phyloP scores from a whole-genome alignment of 2,113 vertebrate genomes.

The Mesoclemmys tuberculata region DNA sequence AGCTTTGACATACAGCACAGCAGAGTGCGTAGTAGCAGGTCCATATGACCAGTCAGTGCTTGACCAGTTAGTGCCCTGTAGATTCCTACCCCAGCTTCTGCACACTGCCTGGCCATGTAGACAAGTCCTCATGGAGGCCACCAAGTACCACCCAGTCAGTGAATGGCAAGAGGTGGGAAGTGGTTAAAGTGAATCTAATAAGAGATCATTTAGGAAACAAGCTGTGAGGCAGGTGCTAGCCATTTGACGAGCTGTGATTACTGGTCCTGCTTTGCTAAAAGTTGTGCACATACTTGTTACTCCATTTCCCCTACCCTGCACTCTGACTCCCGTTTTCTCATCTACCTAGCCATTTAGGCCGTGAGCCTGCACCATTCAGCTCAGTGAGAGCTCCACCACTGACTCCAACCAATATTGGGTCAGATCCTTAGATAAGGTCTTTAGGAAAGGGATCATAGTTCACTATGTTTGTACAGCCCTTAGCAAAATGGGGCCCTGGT shows the following conservation, averaged over 20 bases:
- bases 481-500: neutral
- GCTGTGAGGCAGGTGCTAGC: neutral
- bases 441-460: neutral
- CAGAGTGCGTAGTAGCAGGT: neutral
- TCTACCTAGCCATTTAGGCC: neutral
- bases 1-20: neutral
- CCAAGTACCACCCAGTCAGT: fast-evolving
- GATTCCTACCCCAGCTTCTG: neutral
- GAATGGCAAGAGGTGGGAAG: neutral
- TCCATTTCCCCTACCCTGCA: neutral
- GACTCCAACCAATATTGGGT: neutral
- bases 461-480: neutral
- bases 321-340: neutral
- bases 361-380: fast-evolving
- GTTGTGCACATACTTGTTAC: neutral
- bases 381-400: neutral
- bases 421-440: neutral
- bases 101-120: neutral
- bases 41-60: neutral
- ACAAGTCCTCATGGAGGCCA: neutral
- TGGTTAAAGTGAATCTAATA: neutral
- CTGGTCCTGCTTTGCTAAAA: neutral
- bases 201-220: neutral
- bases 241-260: neutral
- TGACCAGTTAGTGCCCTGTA: neutral